Evolutionary conservation across 2,113 vertebrate genomes (phyloP), one percentile per base, ranked within the genome.

Genomic region (Campylomormyrus tamandua): DNA sequence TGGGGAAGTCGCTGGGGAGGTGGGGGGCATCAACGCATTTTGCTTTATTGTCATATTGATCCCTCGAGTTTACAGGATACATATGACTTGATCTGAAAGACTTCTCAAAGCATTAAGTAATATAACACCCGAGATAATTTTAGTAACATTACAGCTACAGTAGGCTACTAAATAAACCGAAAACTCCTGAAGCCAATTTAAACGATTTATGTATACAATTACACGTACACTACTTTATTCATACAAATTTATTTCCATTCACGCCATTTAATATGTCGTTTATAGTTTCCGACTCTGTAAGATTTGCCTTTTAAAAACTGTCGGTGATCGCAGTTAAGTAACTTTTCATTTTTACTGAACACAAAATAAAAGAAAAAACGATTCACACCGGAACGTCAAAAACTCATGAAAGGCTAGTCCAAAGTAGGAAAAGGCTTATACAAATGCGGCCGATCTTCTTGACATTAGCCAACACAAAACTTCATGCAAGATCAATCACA

Each of bases 401-500:
- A 53, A 24, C 21, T 24, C 39, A 83, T 83, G 39, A 83, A 83
- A 48, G 45, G 45, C 39, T 42, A 8, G 13, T 80, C 27, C 24
- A 39, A 15, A 39, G 70, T 77, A 31, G 49, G 48, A 89, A 89
- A 15, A 66, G 48, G 15, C 27, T 89, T 58, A 85, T 35, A 89
- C 83, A 74, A 19, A 19, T 46, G 88, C 35, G 49, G 46, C 85
- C 84, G 88, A 80, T 66, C 85, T 74, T 58, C 83, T 87, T 56
- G 62, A 90, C 89, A 87, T 85, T 87, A 58, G 49, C 74, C 62
- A 13, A 70, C 10, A 70, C 39, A 56, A 83, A 84, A 48, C 53
- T 86, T 62, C 49, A 84, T 66, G 46, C 88, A 90, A 88, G 70
- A 86, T 88, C 66, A 88, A 88, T 88, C 52, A 58, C 90, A 86